Evolutionary conservation across 2,888 invertebrate genomes (phyloP), one percentile per base, ranked within the genome.

Genomic region (Eupithecia subumbrata): DNA sequence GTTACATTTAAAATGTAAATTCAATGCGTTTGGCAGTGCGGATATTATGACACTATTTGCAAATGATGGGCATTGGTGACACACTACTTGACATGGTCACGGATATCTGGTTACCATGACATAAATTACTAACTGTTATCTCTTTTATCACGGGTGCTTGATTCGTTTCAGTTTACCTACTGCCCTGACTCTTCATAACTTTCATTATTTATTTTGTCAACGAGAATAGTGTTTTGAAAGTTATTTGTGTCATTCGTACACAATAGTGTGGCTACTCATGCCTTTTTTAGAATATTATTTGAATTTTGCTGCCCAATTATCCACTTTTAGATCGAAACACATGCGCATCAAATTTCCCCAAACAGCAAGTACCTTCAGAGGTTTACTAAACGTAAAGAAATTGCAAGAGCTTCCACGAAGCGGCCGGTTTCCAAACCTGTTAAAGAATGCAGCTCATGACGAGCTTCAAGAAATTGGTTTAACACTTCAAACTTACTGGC

Each of bases 371-470:
- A 14, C 2, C 48, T 67, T 5, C 9, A 66, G 66, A 56, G 40
- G 52, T 72, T 84, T 83, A 84, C 81, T 76, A 45, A 78, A 80
- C 77, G 79, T 76, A 79, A 80, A 81, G 81, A 80, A 69, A 71
- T 74, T 83, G 69, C 74, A 70, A 66, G 69, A 45, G 64, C 37
- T 84, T 84, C 83, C 83, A 87, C 84, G 83, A 88, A 87, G 86
- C 79, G 88, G 87, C 89, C 89, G 89, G 90, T 90, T 90, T 86
- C 86, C 86, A 83, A 90, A 91, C 92, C 90, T 84, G 92, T 90
- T 78, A 73, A 72, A 87, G 91, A 90, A 92, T 91, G 91, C 84
- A 84, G 60, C 85, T 84, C 88, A 84, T 84, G 85, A 85, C 85
- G 86, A 78, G 52, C 67, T 25, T 68, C 7, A 22, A 64, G 22